Conservation (phyloP, 1,140 invertebrate species). For the Theocolax elegans region DNA sequence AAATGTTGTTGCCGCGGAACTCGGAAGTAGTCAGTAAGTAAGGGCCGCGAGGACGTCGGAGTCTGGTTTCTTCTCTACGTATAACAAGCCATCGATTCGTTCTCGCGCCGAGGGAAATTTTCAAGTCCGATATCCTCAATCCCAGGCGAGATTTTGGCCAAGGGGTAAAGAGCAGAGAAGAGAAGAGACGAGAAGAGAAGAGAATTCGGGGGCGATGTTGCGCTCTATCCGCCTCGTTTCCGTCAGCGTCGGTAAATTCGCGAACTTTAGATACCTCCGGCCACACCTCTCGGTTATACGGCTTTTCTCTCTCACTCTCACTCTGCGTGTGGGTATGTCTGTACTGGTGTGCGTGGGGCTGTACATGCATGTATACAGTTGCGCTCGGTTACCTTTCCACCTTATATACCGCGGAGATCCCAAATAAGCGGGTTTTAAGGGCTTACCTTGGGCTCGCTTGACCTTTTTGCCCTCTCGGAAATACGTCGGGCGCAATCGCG, state of each 20-base stretch:
- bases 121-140: slow-evolving; percentile 39
- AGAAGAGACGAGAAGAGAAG: slow-evolving; percentile 4
- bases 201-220: slow-evolving; percentile 21
- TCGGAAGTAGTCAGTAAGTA: not conserved
- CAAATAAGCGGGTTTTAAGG: slow-evolving; percentile 57
- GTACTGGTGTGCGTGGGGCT: not conserved
- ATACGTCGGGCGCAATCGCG: slow-evolving; percentile 21
- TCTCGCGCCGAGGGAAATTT: slow-evolving; percentile 18
- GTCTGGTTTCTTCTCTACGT: not conserved
- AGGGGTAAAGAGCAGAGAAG: not conserved
- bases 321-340: too few relatives aligned
- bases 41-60: not conserved
- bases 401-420: slow-evolving; percentile 28
- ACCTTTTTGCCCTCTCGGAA: slow-evolving; percentile 16
- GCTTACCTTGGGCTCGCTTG: slow-evolving; percentile 44
- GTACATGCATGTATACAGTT: not conserved
- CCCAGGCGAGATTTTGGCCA: slow-evolving; percentile 27
- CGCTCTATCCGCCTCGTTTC: slow-evolving; percentile 45
- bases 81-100: slow-evolving; percentile 6
- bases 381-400: slow-evolving; percentile 20
- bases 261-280: slow-evolving; percentile 54
- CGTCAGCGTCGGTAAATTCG: slow-evolving; percentile 47
- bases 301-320: slow-evolving; percentile 48
- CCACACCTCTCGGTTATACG: slow-evolving; percentile 27
- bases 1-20: not conserved